Evolutionary conservation across 64 coral and sea anemone genomes (phyloP), one percentile per base, ranked within the genome.

Genomic region (Porites australiensis): DNA sequence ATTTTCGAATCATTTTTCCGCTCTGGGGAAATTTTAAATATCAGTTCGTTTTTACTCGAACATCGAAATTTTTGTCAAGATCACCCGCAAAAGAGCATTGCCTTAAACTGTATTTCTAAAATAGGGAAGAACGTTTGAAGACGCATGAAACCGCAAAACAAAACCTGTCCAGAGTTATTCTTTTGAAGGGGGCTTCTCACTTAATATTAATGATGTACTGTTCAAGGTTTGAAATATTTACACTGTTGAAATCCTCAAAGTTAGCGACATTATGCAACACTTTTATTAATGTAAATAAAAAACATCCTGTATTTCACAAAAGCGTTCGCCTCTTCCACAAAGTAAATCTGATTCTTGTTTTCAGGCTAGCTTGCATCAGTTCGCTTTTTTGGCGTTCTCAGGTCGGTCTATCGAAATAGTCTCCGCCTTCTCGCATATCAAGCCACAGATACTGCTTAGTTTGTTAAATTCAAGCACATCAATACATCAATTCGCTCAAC

Each of bases 271-370:
- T 84, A 45, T 18, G 22, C 45, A 84, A 84, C 45, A 51, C 3
- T 47, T 84, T 68, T 68, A 68, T 84, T 51, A 50, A 46, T 7
- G 58, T 44, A 82, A 82, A 63, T 82, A 82, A 82, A 57, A 64
- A 65, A 9, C 79, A 48, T 46, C 13, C 43, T 47, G n/a, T 22
- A 82, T 82, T 47, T 16, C 18, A 50, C 49, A 18, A 14, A 6
- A 45, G 2, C 50, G 27, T 43, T 19, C 6, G 49, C 11, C 18
- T 65, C 45, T 14, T 51, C 46, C 71, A 70, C 58, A 88, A 88
- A 15, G 70, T 21, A 14, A 58, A 8, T 58, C 15, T 0, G 44
- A 57, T 70, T 64, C 5, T 64, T 18, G 8, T 12, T 9, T 57
- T 57, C 54, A 57, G 7, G 12, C 4, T 13, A 3, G 48, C 5